These are phyloP conservation scores for Montipora efflorescens DNA, from an alignment of 64 coral and sea anemone genomes.

Conservation along the genomic window DNA sequence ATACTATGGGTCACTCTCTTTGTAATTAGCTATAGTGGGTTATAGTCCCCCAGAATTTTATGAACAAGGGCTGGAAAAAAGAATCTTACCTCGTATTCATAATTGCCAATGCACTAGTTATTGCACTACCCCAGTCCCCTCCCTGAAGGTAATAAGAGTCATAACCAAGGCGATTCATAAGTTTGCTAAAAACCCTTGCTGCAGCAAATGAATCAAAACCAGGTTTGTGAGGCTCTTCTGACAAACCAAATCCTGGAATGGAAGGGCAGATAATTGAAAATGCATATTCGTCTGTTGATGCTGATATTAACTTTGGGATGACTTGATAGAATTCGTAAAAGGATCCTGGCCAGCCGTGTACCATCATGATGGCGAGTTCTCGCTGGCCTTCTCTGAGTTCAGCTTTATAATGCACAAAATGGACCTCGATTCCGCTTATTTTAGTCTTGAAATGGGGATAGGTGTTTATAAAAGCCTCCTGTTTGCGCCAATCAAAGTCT, in stretches of 20 bases:
- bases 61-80: too few species aligned
- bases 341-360: conserved; percentile 99
- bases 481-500: conserved; percentile 84
- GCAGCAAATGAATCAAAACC: conserved; percentile 54
- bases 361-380: conserved; percentile 85
- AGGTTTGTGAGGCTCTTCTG: conserved; percentile 87
- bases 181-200: conserved; percentile 82
- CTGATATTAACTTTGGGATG: conserved; percentile 67
- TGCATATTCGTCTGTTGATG: conserved; percentile 53
- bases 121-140: conserved; percentile 87
- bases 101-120: conserved; percentile 75
- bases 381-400: conserved; percentile 51
- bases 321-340: conserved; percentile 94
- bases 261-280: conserved; percentile 94
- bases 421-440: conserved; percentile 84
- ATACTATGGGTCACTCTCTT: too few species aligned
- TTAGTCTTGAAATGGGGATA: conserved; percentile 74
- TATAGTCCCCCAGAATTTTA: too few species aligned
- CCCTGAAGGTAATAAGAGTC: conserved; percentile 89
- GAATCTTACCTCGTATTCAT: conserved; percentile 72
- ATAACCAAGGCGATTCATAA: conserved; percentile 83
- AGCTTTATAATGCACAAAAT: conserved; percentile 88
- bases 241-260: conserved; percentile 91
- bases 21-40: too few species aligned
- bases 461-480: conserved; percentile 80